Evolutionary conservation across 2,797 vertebrate genomes (phyloP).

Genomic region (Acanthurus leucopareius): DNA sequence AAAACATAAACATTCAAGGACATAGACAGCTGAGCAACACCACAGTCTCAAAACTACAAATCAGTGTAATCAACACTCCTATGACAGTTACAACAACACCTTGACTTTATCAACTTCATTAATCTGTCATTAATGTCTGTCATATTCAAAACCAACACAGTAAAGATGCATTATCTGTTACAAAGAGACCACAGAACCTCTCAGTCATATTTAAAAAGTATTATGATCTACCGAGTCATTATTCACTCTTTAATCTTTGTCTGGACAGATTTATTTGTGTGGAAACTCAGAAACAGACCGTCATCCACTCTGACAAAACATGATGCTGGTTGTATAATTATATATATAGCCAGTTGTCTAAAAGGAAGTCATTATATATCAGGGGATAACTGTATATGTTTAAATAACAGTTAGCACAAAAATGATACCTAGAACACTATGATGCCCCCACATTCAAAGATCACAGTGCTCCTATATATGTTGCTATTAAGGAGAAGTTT

Average conservation of each 20-base stretch:
- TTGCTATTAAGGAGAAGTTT: slow-evolving; percentile 9
- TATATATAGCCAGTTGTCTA: slow-evolving; percentile 1
- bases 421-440: not conserved
- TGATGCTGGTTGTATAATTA: slow-evolving; percentile 20
- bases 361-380: slow-evolving; percentile 21
- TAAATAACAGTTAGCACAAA: slow-evolving; percentile 21
- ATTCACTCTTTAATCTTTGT: slow-evolving; percentile 32
- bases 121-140: slow-evolving; percentile 3
- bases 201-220: slow-evolving; percentile 13
- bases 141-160: slow-evolving; percentile 21
- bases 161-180: not conserved
- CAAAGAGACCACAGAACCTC: slow-evolving; percentile 6
- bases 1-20: not conserved
- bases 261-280: slow-evolving; percentile 46
- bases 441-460: not conserved
- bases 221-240: slow-evolving; percentile 28
- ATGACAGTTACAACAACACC: not conserved
- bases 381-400: slow-evolving; percentile 24
- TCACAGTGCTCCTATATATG: slow-evolving; percentile 16
- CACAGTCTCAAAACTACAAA: not conserved
- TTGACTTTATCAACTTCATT: slow-evolving; percentile 22
- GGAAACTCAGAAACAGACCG: slow-evolving; percentile 3
- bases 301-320: slow-evolving; percentile 21
- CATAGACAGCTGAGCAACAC: not conserved
- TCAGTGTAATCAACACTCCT: slow-evolving; percentile 1